Percentiles rank a stretch among this genome's conserved stretches.
phyloP scores from a whole-genome alignment of 2,797 vertebrate genomes.

The Poeciliopsis gracilis region DNA sequence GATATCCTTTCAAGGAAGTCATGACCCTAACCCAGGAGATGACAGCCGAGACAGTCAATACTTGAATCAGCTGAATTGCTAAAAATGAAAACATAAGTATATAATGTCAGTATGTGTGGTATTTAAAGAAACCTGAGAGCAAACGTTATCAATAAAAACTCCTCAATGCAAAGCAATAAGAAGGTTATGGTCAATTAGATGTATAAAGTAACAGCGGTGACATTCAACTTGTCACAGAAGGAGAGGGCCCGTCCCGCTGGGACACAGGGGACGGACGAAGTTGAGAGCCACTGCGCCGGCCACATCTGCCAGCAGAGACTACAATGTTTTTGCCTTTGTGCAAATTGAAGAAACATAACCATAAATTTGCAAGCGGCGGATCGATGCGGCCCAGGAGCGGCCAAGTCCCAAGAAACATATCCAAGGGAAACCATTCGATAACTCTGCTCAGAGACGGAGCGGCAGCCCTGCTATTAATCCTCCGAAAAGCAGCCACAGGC shows the following conservation, averaged over 20 bases:
- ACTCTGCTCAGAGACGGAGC: conserved; percentile 60
- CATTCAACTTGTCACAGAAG: conserved; percentile 61
- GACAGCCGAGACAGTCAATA: background rate
- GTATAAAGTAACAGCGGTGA: conserved; percentile 68
- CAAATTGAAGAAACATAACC: conserved; percentile 78
- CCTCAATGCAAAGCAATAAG: conserved; percentile 49
- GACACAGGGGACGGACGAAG: conserved; percentile 34
- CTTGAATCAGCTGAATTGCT: conserved; percentile 20
- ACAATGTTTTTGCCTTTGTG: conserved; percentile 72
- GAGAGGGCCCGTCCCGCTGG: conserved; percentile 44
- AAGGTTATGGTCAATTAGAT: conserved; percentile 71
- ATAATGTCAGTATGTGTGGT: conserved; percentile 38
- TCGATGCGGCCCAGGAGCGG: conserved; percentile 65
- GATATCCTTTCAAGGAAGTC: conserved; percentile 3
- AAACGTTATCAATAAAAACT: conserved; percentile 52
- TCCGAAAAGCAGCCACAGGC: conserved; percentile 57
- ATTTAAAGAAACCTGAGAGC: conserved; percentile 46
- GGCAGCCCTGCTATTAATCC: conserved; percentile 64
- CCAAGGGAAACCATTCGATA: conserved; percentile 73
- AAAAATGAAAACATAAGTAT: conserved; percentile 17
- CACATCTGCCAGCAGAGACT: conserved; percentile 57
- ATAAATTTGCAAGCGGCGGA: conserved; percentile 71
- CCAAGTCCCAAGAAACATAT: conserved; percentile 68
- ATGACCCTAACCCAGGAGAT: conserved; percentile 9
- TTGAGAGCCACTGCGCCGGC: conserved; percentile 40